Evolutionary conservation across 2,888 invertebrate species (phyloP).

Genomic region (Oasisia sp.): DNA sequence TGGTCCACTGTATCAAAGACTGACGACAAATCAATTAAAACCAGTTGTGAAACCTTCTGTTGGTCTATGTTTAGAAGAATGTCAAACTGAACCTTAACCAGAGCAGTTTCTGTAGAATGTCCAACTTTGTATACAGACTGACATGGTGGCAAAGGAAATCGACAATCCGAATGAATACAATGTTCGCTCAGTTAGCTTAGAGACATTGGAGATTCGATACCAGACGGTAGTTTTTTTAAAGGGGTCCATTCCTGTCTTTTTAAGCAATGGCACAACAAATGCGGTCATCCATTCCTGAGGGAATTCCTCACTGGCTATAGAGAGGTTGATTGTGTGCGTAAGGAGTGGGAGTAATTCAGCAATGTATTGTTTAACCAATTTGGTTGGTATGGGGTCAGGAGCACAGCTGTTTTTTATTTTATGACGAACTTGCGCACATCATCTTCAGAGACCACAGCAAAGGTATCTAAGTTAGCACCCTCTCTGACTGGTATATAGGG

Average conservation of each 20-base stretch:
- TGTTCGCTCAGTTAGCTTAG: too few species aligned
- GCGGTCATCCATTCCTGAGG: too few species aligned
- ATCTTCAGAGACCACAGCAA: neutral
- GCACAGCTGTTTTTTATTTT: neutral
- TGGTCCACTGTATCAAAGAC: neutral
- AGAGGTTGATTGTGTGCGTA: neutral
- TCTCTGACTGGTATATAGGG: too few species aligned
- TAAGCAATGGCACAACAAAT: too few species aligned
- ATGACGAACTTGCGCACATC: neutral
- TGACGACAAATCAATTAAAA: neutral
- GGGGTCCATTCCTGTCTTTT: too few species aligned
- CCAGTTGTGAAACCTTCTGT: neutral
- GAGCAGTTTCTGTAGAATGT: slow-evolving; percentile 18
- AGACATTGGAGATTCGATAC: too few species aligned
- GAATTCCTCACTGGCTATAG: too few species aligned
- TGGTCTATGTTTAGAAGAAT: neutral
- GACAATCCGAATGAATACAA: neutral
- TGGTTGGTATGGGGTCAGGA: neutral
- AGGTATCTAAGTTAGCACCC: too few species aligned
- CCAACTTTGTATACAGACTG: neutral
- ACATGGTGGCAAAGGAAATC: too few species aligned
- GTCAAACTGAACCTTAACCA: slow-evolving; percentile 5
- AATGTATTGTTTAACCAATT: neutral
- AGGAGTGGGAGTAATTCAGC: neutral
- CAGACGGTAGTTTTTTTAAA: too few species aligned